phyloP scores from a whole-genome alignment of 2,888 invertebrate genomes.

The Apamea sordens region DNA sequence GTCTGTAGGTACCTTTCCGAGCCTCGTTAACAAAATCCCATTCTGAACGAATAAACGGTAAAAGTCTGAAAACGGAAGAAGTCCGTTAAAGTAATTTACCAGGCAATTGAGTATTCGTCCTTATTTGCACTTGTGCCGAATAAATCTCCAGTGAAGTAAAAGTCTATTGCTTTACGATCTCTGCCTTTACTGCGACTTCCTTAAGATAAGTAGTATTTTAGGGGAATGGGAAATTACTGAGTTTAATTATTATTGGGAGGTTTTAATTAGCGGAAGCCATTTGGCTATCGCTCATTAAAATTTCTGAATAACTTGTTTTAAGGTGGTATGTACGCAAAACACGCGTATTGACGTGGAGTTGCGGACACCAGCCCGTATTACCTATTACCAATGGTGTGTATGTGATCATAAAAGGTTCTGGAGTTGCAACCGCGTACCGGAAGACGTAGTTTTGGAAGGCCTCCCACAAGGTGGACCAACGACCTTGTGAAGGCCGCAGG shows the following conservation, averaged over 20 bases:
- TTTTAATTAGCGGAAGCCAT: neutral
- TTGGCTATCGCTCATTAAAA: neutral
- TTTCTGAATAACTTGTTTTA: neutral
- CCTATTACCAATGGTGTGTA: too few relatives aligned
- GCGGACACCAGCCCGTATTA: too few relatives aligned
- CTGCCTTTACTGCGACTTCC: slow-evolving; percentile 27
- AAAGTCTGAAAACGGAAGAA: slow-evolving; percentile 44
- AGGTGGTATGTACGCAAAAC: too few relatives aligned
- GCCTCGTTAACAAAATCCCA: neutral
- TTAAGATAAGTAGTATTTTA: slow-evolving; percentile 20
- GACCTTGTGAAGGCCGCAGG: too few relatives aligned
- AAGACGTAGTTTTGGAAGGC: too few relatives aligned
- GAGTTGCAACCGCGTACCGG: too few relatives aligned
- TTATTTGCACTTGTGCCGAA: slow-evolving; percentile 41
- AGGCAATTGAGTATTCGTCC: slow-evolving; percentile 44
- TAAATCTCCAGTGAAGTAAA: slow-evolving; percentile 51
- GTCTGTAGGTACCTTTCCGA: neutral
- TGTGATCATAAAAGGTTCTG: too few relatives aligned
- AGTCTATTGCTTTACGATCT: slow-evolving; percentile 47
- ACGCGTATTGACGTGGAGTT: neutral
- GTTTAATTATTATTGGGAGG: slow-evolving; percentile 21
- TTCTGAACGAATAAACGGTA: slow-evolving; percentile 34
- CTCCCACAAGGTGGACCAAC: too few relatives aligned
- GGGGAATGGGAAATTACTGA: slow-evolving; percentile 15
- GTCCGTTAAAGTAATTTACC: slow-evolving; percentile 49